Evolutionary conservation across 2,113 vertebrate species (phyloP).

Genomic region (Chloebia gouldiae): DNA sequence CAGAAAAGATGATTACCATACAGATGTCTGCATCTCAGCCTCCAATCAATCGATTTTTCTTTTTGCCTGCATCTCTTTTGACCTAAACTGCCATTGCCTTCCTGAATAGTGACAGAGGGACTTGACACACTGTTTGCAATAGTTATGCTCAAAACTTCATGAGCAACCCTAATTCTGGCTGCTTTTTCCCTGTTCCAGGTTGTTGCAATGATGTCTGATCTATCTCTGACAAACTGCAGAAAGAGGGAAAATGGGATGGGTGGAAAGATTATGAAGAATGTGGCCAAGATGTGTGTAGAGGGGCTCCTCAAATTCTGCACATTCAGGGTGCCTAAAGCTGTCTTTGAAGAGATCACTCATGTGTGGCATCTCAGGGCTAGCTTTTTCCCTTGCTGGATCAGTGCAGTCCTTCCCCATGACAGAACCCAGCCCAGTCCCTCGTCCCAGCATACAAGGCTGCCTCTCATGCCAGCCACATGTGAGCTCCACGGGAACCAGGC

Average conservation of each 20-base stretch:
- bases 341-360: background rate
- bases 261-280: background rate
- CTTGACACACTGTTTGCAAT: background rate
- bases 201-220: background rate
- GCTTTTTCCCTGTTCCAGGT: background rate
- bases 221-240: background rate
- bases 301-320: background rate
- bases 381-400: background rate
- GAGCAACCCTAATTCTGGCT: background rate
- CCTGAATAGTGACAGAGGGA: background rate
- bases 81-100: background rate
- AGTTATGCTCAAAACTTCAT: background rate
- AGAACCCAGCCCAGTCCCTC: background rate
- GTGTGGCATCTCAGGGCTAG: background rate
- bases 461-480: accelerated
- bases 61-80: background rate
- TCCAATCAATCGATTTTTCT: background rate
- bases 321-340: background rate
- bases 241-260: accelerated
- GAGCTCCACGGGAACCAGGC: background rate
- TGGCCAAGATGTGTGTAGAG: background rate
- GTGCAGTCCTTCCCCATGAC: background rate
- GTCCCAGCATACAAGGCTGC: accelerated
- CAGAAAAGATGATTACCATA: background rate
- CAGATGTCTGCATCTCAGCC: background rate